Evolutionary conservation across 2,113 vertebrate genomes (phyloP).

Genomic region (Amazona guildingii): DNA sequence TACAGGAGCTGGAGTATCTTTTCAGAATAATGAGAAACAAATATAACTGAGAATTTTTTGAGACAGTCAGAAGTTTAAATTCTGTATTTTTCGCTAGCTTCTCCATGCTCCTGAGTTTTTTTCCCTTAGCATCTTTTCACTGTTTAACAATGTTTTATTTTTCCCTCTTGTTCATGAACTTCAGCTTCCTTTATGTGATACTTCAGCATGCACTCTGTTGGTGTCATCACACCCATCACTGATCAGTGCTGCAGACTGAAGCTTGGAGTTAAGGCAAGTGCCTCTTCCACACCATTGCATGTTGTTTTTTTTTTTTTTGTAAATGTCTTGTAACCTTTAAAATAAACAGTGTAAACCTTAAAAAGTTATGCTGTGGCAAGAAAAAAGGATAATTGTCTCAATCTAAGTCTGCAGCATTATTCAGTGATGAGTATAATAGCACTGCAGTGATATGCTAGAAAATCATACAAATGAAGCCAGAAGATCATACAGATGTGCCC

Average conservation of each 20-base stretch:
- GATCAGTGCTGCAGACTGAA: slow-evolving; percentile 67
- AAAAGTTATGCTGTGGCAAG: neutral
- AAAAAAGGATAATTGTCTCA: neutral
- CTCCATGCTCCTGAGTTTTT: slow-evolving; percentile 21
- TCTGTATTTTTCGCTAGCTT: neutral
- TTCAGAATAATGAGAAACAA: neutral
- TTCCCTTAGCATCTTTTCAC: neutral
- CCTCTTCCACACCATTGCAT: slow-evolving; percentile 64
- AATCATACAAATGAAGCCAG: neutral
- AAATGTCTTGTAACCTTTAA: slow-evolving; percentile 19
- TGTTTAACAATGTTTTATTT: slow-evolving; percentile 62
- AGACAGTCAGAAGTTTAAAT: neutral
- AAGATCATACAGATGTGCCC: neutral
- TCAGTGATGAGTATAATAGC: slow-evolving; percentile 46
- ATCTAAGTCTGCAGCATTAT: slow-evolving; percentile 57
- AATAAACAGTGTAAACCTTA: neutral
- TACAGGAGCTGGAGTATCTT: neutral
- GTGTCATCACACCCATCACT: slow-evolving; percentile 66
- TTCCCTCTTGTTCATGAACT: slow-evolving; percentile 60
- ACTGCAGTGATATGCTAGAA: neutral
- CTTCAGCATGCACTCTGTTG: slow-evolving; percentile 63
- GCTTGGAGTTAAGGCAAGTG: slow-evolving; percentile 68
- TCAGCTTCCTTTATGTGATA: slow-evolving; percentile 67
- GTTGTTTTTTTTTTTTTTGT: neutral
- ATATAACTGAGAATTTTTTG: neutral